phyloP scores from a whole-genome alignment of 2,797 vertebrate species.

The Poeciliopsis infans region DNA sequence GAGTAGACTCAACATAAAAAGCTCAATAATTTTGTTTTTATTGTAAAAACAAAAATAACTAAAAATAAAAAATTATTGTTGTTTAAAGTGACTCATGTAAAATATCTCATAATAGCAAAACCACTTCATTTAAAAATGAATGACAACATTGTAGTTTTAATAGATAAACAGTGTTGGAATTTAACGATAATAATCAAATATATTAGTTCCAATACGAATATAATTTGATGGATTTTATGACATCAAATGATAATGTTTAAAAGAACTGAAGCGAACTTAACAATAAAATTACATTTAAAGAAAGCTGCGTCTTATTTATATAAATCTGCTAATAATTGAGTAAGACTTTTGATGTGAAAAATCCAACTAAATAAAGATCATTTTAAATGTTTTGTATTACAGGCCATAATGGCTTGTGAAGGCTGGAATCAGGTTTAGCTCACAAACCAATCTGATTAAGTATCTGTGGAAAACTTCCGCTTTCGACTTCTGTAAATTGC shows the following conservation, averaged over 20 bases:
- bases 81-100: background rate
- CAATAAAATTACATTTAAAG: background rate
- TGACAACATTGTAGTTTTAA: background rate
- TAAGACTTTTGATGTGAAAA: too few relatives aligned
- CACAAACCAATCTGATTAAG: too few relatives aligned
- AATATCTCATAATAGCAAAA: background rate
- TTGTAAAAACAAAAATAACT: background rate
- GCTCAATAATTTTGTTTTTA: background rate
- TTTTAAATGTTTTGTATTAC: background rate
- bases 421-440: too few relatives aligned
- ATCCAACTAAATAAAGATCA: background rate
- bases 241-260: background rate
- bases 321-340: background rate
- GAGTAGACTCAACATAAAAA: background rate
- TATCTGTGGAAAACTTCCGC: too few relatives aligned
- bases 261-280: background rate
- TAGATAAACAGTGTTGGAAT: background rate
- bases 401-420: too few relatives aligned
- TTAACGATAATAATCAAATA: background rate
- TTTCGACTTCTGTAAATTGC: too few relatives aligned
- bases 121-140: background rate
- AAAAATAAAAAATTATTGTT: background rate
- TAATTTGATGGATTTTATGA: background rate
- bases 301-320: background rate
- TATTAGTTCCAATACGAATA: background rate